These are phyloP conservation scores for Drosophila funebris DNA, from an alignment of 1,140 invertebrate species.

Conservation along the genomic window DNA sequence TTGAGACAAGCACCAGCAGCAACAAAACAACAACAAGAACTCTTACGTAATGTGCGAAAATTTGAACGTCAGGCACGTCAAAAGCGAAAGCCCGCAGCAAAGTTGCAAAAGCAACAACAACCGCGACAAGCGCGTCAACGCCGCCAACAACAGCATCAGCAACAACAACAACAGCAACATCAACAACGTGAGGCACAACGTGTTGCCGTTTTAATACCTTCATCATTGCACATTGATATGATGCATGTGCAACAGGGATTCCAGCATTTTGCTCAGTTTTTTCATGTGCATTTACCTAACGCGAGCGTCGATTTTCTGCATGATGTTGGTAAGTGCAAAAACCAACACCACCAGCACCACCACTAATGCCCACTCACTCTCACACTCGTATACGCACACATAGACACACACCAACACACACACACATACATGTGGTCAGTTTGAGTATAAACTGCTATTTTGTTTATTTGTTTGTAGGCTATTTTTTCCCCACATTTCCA, in stretches of 20 bases:
- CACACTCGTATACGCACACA: neutral
- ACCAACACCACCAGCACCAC: neutral
- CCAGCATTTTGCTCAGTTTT: conserved; percentile 73
- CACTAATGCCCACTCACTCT: too few species aligned
- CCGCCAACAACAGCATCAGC: conserved; percentile 31
- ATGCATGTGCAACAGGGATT: conserved; percentile 80
- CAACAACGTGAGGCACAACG: conserved; percentile 43
- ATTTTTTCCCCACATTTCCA: neutral
- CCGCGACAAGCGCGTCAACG: conserved; percentile 8
- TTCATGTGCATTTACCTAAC: conserved; percentile 72
- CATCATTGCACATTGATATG: conserved; percentile 64
- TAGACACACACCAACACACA: neutral
- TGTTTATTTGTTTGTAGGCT: conserved; percentile 4
- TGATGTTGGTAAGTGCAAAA: conserved; percentile 73
- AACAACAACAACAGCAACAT: conserved; percentile 37
- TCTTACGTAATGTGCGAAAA: conserved; percentile 61
- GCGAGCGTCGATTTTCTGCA: conserved; percentile 72
- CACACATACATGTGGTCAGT: neutral
- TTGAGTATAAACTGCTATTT: neutral
- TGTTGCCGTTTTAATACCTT: conserved; percentile 72
- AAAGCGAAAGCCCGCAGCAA: conserved; percentile 47
- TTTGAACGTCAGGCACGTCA: conserved; percentile 68
- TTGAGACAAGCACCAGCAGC: conserved; percentile 27
- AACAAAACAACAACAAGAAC: conserved; percentile 27
- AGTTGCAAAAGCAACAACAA: conserved; percentile 21